Percentiles rank a stretch among this genome's conserved stretches.
These are phyloP conservation scores for Osmerus mordax DNA, from an alignment of 2,113 vertebrate species.

Conservation along the genomic window DNA sequence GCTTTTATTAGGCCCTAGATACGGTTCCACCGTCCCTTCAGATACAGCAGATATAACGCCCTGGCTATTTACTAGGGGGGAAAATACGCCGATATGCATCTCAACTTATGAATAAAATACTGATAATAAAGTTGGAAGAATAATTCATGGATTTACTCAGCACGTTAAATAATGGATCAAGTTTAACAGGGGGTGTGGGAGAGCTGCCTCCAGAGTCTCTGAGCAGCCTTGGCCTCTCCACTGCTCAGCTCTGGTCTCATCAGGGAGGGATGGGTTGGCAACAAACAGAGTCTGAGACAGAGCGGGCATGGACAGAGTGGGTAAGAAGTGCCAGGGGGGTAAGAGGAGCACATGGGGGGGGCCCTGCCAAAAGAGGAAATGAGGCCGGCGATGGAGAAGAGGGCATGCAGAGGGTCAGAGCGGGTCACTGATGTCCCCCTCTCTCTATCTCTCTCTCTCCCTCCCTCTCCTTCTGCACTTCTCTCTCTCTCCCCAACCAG, in stretches of 20 bases:
- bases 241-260: not conserved
- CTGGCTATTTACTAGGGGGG: not conserved
- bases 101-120: not conserved
- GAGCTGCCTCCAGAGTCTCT: not conserved
- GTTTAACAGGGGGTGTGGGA: conserved; percentile 38
- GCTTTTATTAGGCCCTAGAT: too few species aligned
- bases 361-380: conserved; percentile 12
- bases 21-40: too few species aligned
- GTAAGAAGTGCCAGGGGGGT: too few species aligned
- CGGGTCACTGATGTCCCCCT: not conserved
- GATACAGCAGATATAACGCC: too few species aligned
- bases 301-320: conserved; percentile 5
- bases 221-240: too few species aligned
- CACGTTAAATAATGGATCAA: conserved; percentile 13
- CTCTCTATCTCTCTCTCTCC: not conserved
- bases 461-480: too few species aligned
- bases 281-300: conserved; percentile 31
- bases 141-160: too few species aligned
- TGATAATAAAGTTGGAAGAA: too few species aligned
- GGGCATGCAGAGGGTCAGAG: conserved; percentile 19
- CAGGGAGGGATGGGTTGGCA: conserved; percentile 23
- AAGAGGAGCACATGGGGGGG: not conserved
- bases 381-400: conserved; percentile 20
- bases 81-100: not conserved
- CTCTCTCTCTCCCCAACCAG: not conserved